phyloP scores from a whole-genome alignment of 2,888 invertebrate genomes.

The Theretra japonica region DNA sequence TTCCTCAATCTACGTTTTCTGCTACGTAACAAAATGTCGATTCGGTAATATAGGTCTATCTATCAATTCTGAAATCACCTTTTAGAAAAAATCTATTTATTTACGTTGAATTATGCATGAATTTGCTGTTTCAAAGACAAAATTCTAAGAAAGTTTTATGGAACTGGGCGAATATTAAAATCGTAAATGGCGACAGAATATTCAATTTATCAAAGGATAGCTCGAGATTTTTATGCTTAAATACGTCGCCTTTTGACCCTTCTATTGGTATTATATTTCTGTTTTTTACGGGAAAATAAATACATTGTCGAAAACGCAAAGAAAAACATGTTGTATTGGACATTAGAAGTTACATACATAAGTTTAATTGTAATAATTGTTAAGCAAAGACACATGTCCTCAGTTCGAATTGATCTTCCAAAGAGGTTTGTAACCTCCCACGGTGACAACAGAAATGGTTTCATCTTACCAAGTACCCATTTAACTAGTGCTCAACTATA shows the following conservation, averaged over 20 bases:
- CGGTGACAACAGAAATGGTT: no score
- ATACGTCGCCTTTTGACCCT: conserved; percentile 40
- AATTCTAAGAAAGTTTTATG: conserved; percentile 48
- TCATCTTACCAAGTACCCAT: no score
- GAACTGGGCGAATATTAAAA: conserved; percentile 53
- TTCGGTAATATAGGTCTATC: background rate
- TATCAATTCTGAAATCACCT: conserved; percentile 5
- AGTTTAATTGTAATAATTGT: no score
- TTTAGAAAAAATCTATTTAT: conserved; percentile 35
- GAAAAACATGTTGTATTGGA: background rate
- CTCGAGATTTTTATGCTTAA: conserved; percentile 46
- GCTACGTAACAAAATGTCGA: background rate
- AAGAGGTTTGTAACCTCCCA: no score
- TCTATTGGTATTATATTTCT: conserved; percentile 9
- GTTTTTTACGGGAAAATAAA: background rate
- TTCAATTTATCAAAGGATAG: conserved; percentile 50
- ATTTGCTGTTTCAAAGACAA: conserved; percentile 43
- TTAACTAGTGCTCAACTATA: no score
- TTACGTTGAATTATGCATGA: conserved; percentile 49
- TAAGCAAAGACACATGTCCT: no score
- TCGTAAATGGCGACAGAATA: conserved; percentile 52
- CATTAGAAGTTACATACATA: no score
- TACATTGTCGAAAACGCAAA: background rate
- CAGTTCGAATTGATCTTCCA: no score
- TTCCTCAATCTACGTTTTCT: background rate